Base-by-base conservation (phyloP, 2,888 invertebrate species). In the Hipparchia semele region DNA sequence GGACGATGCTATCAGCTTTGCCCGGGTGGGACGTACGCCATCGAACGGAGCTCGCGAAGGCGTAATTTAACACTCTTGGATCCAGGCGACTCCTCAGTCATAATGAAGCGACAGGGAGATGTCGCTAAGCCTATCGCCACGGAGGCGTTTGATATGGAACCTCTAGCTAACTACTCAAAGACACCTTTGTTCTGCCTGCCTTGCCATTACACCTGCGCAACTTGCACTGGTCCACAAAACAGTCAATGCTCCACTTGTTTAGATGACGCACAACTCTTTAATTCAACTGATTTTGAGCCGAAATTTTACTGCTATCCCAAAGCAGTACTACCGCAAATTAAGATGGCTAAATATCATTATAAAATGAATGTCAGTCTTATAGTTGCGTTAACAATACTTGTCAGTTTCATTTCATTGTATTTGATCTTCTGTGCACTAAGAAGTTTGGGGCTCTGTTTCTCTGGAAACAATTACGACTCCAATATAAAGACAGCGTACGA, bases 131-230 rank as follows among this genome's bases (percentile, higher is more conserved):
- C 81, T 23, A 81, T 81, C 4, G 86, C 90, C 49, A 77, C 81
- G 10, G 92, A 94, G 80, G 91, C 91, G 58, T 75, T 86, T 59
- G 93, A 92, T 77, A 88, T 94, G 82, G 88, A 89, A 79, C 79
- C 86, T 33, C 68, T 75, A n/a, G 79, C 77, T 68, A 84, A 85
- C 68, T 78, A 78, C 68, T 81, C 82, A 49, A 86, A 84, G 80
- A 79, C 84, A 54, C 92, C 91, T 7, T 86, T 87, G 51, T 89
- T 92, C 69, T 97, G 97, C 83, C 87, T 95, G 2, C 89, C 92
- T 51, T 97, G 97, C 84, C 97, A 97, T 88, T 97, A 97, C 85
- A 95, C 96, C n/a, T 97, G 97, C 85, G 94, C 94, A 73, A 93
- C 94, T 9, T 97, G 97, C 83, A 87, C 90, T 7, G 97, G 97